Base-by-base conservation (phyloP, 2,113 vertebrate species). In the Leptobrachium ailaonicum region DNA sequence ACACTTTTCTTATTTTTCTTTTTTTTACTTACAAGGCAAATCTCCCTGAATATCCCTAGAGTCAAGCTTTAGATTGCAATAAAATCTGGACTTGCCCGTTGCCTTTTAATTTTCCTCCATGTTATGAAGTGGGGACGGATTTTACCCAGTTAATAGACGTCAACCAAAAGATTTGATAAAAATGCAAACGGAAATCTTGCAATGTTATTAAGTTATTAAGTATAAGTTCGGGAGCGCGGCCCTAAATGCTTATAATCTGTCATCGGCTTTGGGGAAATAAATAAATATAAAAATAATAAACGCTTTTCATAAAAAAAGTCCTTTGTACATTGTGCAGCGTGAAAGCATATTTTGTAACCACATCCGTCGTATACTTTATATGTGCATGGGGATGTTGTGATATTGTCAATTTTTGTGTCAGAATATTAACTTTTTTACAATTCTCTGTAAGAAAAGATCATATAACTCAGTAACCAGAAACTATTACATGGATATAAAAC, bases 61-160 rank as follows among this genome's bases (percentile, higher is more conserved):
- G 64, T 58, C 45, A 8, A 7, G 41, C 14, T 8, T 54, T 58
- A 44, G 11, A 74, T 42, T 67, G 70, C 71, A 73, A 76, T 76
- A 76, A 76, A 53, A 50, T 66, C 10, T 6, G 6, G 32, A 45
- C 40, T 14, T 76, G 64, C 6, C 63, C 75, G 67, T 76, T 56
- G 64, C 75, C 73, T 50, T 76, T 76, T 56, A 41, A 75, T 76
- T 76, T 54, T 67, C 6, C 45, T 68, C 14, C 45, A 41, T 20
- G 74, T 56, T 68, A 41, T 56, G 47, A 42, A 67, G 66, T 54
- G 75, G 64, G 40, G 64, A 76, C 41, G 64, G 10, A 56, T 66
- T 76, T 76, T 68, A 56, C 75, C 53, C 70, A 71, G n/a, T 71
- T 71, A 71, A 71, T 71, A 71, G 45, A 71, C 53, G 70, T 71